Evolutionary conservation across 2,888 invertebrate genomes (phyloP), one percentile per base, ranked within the genome.

Genomic region (Andrena hattorfiana): DNA sequence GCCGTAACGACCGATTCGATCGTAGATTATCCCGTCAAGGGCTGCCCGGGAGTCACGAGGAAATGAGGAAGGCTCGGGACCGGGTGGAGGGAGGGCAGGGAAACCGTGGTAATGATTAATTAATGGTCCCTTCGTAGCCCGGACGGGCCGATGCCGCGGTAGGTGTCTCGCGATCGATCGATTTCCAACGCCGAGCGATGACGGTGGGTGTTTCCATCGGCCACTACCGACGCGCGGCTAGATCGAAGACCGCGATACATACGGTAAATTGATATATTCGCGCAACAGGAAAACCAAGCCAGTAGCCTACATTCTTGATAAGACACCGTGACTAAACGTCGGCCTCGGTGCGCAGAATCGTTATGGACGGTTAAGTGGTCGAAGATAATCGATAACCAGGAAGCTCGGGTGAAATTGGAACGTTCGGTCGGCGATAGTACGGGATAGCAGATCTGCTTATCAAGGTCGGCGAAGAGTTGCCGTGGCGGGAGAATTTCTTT

Each of bases 181-280:
- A 81, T 69, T 77, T 66, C 72, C 16, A 35, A 66, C 64, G 60
- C 23, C 48, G 48, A 20, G 66, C 72, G 83, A 83, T 66, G 82
- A 77, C 66, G 63, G 60, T 66, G 69, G 83, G 72, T 69, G 82
- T 82, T 82, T 73, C 66, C 60, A 67, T 23, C 56, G 56, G 56
- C 26, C 10, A 13, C 26, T 81, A 56, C 26, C 67, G 81, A 70
- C 72, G 54, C 20, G 23, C 56, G 32, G 71, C 28, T 56, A 75
- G 82, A 83, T 83, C 73, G 63, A 63, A 56, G 49, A 35, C 26
- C 73, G 59, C n/a, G 83, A 83, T 82, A 77, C 70, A 71, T 70
- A 73, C 83, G 83, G 83, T 82, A 78, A 84, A 84, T 84, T 84
- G 83, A 84, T 84, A 84, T 84, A 84, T 84, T 84, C 83, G 70